Percentiles rank a stretch among this genome's conserved stretches.
Evolutionary conservation across 2,888 invertebrate genomes (phyloP).

Genomic region (Orthonychiurus folsomi): DNA sequence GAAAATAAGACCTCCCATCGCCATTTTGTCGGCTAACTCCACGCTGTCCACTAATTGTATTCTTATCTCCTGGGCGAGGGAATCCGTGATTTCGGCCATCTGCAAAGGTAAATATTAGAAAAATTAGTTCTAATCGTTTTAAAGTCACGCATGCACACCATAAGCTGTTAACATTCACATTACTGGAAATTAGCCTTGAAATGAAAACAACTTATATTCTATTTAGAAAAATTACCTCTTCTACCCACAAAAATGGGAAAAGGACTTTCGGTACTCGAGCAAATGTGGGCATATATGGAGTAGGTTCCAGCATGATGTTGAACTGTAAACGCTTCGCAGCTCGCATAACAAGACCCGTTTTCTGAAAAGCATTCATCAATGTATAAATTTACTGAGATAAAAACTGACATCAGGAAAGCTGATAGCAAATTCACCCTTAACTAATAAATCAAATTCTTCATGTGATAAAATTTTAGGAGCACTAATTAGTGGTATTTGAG

Average conservation of each 20-base stretch:
- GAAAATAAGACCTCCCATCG: conserved; percentile 29
- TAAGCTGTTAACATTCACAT: no score
- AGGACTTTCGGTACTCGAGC: conserved; percentile 67
- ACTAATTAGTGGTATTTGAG: no score
- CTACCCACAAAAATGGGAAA: conserved; percentile 81
- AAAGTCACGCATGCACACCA: no score
- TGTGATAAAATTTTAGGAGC: no score
- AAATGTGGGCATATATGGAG: conserved; percentile 61
- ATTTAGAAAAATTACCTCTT: conserved; percentile 57
- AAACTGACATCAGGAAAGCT: no score
- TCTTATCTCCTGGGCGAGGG: conserved; percentile 24
- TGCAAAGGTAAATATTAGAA: conserved; percentile 15
- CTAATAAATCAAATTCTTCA: no score
- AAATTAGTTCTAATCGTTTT: no score
- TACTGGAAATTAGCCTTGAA: no score
- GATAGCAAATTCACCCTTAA: no score
- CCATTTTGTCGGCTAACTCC: conserved; percentile 29
- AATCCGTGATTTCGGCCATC: conserved; percentile 32
- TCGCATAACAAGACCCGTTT: conserved; percentile 36
- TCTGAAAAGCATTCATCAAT: conserved; percentile 29
- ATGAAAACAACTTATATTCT: no score
- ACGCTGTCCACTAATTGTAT: conserved; percentile 31
- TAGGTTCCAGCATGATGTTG: conserved; percentile 68
- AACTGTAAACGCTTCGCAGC: conserved; percentile 57
- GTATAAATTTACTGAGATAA: no score